These are phyloP conservation scores for Rotaria socialis DNA, from an alignment of 2,888 invertebrate species.

Conservation along the genomic window DNA sequence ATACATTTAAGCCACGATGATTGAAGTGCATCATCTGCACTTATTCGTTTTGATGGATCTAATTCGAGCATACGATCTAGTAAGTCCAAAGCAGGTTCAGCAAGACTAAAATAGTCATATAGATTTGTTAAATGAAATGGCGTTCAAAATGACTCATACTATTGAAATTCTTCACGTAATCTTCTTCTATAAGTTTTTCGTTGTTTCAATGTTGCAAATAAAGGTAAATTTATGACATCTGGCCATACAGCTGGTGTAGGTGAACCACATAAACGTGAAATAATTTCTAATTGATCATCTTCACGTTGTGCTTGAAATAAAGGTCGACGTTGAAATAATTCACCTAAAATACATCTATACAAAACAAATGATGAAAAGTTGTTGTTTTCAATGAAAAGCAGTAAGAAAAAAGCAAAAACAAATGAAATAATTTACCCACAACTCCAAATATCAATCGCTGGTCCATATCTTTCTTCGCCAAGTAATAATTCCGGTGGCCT, in stretches of 20 bases:
- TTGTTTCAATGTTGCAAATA: slow-evolving; percentile 83
- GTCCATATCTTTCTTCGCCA: slow-evolving; percentile 93
- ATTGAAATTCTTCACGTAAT: slow-evolving; percentile 78
- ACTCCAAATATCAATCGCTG: slow-evolving; percentile 97
- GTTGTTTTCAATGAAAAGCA: too few species aligned
- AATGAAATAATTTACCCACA: slow-evolving; percentile 68
- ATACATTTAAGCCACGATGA: slow-evolving; percentile 65
- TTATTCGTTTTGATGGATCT: slow-evolving; percentile 86
- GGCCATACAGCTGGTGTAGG: slow-evolving; percentile 96
- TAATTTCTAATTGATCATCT: slow-evolving; percentile 85
- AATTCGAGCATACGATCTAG: slow-evolving; percentile 90
- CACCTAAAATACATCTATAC: slow-evolving; percentile 82
- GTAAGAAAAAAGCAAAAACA: background rate
- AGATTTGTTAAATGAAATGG: too few species aligned
- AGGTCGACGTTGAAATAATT: slow-evolving; percentile 89
- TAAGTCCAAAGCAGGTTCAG: slow-evolving; percentile 77
- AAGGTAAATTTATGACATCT: slow-evolving; percentile 82
- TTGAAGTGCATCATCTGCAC: slow-evolving; percentile 85
- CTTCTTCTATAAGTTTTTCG: slow-evolving; percentile 82
- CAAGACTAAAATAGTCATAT: slow-evolving; percentile 66
- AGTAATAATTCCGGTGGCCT: slow-evolving; percentile 90
- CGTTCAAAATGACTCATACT: slow-evolving; percentile 56
- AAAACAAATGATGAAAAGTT: too few species aligned
- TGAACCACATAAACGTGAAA: slow-evolving; percentile 87
- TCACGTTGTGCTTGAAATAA: slow-evolving; percentile 91